A percentile compares a stretch with the other conserved stretches of the same genome.
These are phyloP conservation scores for Percina caprodes DNA, from an alignment of 2,113 vertebrate genomes.

Conservation along the genomic window DNA sequence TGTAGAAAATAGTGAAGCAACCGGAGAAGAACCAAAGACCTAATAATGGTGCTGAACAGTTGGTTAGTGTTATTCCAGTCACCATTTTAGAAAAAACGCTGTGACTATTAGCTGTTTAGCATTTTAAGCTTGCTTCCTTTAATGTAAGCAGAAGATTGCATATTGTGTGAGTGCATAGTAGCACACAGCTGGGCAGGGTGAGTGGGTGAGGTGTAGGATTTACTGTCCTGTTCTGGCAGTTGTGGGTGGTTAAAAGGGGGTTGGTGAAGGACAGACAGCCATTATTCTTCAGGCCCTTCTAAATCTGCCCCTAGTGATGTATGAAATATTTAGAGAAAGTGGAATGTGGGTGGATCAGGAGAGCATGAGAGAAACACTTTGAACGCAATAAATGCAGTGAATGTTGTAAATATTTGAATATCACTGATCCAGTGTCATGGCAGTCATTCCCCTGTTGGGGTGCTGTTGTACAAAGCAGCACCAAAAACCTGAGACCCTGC, in stretches of 20 bases:
- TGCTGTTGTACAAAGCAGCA: constrained; percentile 40
- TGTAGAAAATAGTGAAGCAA: constrained; percentile 64
- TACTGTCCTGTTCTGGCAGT: constrained; percentile 80
- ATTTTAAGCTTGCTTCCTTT: constrained; percentile 35
- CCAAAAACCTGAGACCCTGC: not conserved
- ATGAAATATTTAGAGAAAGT: constrained; percentile 70
- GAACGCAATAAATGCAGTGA: constrained; percentile 42
- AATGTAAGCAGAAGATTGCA: constrained; percentile 36
- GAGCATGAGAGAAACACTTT: constrained; percentile 24
- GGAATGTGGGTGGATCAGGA: constrained; percentile 54
- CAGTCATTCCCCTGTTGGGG: constrained; percentile 29
- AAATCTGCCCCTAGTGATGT: constrained; percentile 67
- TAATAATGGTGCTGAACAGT: constrained; percentile 49
- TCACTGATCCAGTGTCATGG: not conserved
- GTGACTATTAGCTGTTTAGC: constrained; percentile 21
- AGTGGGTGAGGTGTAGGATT: constrained; percentile 76
- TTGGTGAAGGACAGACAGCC: constrained; percentile 70
- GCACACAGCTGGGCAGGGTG: constrained; percentile 53
- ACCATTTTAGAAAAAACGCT: constrained; percentile 40
- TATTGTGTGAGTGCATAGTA: constrained; percentile 53
- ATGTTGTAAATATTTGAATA: constrained; percentile 41
- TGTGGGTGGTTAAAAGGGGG: constrained; percentile 76
- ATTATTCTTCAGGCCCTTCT: constrained; percentile 70
- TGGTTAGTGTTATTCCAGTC: constrained; percentile 36
- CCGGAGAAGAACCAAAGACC: constrained; percentile 46